Base-by-base conservation (phyloP, 2,797 vertebrate species). In the Synaphobranchus kaupii region DNA sequence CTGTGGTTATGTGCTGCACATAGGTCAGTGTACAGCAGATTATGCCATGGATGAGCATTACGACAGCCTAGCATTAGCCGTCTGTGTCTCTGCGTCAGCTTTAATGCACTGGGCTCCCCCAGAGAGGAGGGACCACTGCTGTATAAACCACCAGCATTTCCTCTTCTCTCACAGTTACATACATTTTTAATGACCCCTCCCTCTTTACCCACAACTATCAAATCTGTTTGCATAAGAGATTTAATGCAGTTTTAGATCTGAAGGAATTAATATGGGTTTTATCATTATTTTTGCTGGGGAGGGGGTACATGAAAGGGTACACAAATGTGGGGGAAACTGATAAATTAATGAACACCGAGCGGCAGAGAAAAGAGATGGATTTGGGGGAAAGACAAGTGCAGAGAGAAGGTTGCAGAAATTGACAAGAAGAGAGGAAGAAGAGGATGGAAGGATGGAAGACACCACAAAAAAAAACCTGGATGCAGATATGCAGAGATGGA, bases 221-320 rank as follows among this genome's bases (percentile, higher is more conserved):
- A 47, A 84, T 63, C 84, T 84, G 83, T 84, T 84, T 63, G 58
- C 84, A 13, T 84, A 63, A 84, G 58, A 44, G 56, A 63, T 47
- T 84, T 63, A 84, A 63, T 84, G 28, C 10, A 22, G 56, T 84
- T 63, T 48, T 39, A 84, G 84, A 66, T 17, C 56, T 47, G 56
- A 28, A 6, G 58, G 84, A 84, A 66, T 84, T 84, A 84, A 17
- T 84, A 84, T 20, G 31, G 56, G 25, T 66, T 47, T 58, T 12
- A 63, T 60, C 22, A 44, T 25, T 44, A 48, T 39, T 60, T 63
- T 47, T 48, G 25, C 10, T 6, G 15, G 6, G 2, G 50, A 20
- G 48, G 31, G n/a, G 81, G 8, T 4, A 63, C 52, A 80, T 44
- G 39, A 47, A 54, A 25, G 47, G 39, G 60, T 56, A 20, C 9